phyloP scores from a whole-genome alignment of 2,888 invertebrate species.

The Diabrotica balteata region DNA sequence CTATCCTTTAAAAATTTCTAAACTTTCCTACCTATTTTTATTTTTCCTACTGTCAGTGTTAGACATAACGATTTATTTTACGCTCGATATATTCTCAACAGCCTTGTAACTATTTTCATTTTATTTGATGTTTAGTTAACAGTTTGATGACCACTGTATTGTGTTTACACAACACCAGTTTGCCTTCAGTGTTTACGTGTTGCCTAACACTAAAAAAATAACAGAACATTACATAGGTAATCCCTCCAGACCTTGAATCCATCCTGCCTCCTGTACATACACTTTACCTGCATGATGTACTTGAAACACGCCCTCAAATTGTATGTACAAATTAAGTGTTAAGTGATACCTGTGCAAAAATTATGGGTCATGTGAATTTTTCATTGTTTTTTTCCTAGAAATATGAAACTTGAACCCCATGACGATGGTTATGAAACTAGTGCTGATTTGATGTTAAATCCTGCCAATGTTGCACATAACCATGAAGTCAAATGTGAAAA shows the following conservation, averaged over 20 bases:
- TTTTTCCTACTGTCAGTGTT: constrained; percentile 28
- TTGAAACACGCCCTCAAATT: constrained; percentile 45
- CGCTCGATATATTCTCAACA: constrained; percentile 38
- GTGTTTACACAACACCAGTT: constrained; percentile 46
- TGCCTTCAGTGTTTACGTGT: constrained; percentile 48
- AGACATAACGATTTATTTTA: constrained; percentile 37
- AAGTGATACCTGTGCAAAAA: constrained; percentile 23
- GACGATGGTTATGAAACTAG: constrained; percentile 93
- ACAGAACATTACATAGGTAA: constrained; percentile 33
- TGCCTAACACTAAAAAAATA: constrained; percentile 46
- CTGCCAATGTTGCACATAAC: constrained; percentile 56
- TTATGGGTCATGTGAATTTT: constrained; percentile 24
- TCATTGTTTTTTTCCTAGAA: constrained; percentile 47
- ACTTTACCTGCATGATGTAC: constrained; percentile 39
- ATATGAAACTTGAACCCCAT: constrained; percentile 71
- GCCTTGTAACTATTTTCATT: constrained; percentile 42
- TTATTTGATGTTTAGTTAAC: constrained; percentile 35
- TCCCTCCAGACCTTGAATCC: constrained; percentile 49
- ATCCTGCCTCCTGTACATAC: constrained; percentile 28
- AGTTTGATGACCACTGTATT: constrained; percentile 41
- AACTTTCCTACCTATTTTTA: constrained; percentile 27
- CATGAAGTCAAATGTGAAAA: constrained; percentile 60
- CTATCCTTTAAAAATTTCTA: constrained; percentile 22
- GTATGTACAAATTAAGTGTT: constrained; percentile 18
- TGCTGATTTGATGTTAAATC: constrained; percentile 66